Conservation (phyloP, 1,140 invertebrate genomes). For the Drosophila biarmipes region DNA sequence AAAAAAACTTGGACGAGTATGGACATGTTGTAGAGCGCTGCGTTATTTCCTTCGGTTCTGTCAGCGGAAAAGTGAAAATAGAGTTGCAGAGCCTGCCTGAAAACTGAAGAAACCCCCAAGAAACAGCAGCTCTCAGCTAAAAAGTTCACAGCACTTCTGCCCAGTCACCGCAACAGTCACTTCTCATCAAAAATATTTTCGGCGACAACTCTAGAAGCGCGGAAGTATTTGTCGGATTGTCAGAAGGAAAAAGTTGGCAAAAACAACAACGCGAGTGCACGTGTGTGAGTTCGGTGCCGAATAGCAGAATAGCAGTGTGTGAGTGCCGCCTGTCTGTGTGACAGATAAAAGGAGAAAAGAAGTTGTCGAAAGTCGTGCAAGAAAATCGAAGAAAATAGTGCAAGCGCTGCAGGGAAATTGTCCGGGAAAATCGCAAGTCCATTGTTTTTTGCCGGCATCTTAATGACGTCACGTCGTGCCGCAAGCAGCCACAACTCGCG, state of each 20-base stretch:
- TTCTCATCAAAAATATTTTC: slow-evolving; percentile 6
- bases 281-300: slow-evolving; percentile 16
- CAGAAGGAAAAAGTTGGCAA: not conserved
- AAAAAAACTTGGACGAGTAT: no score
- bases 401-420: slow-evolving; percentile 22
- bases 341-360: slow-evolving; percentile 27
- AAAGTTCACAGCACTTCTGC: slow-evolving; percentile 4
- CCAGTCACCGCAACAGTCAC: slow-evolving; percentile 17
- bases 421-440: slow-evolving; percentile 19
- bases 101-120: not conserved
- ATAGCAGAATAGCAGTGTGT: slow-evolving; percentile 2
- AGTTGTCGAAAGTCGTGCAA: slow-evolving; percentile 19
- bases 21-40: no score
- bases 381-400: slow-evolving; percentile 8
- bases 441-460: slow-evolving; percentile 71
- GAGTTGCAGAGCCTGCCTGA: slow-evolving; percentile 4
- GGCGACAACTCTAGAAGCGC: slow-evolving; percentile 20
- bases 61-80: slow-evolving; percentile 8
- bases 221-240: slow-evolving; percentile 17
- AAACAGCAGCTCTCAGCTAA: slow-evolving; percentile 18
- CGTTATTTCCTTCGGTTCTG: not conserved
- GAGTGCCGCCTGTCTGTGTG: slow-evolving; percentile 24
- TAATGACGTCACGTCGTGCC: slow-evolving; percentile 70
- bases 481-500: slow-evolving; percentile 28
- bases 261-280: slow-evolving; percentile 23